Conservation (phyloP, 1,140 invertebrate genomes). For the Psix sp. region DNA sequence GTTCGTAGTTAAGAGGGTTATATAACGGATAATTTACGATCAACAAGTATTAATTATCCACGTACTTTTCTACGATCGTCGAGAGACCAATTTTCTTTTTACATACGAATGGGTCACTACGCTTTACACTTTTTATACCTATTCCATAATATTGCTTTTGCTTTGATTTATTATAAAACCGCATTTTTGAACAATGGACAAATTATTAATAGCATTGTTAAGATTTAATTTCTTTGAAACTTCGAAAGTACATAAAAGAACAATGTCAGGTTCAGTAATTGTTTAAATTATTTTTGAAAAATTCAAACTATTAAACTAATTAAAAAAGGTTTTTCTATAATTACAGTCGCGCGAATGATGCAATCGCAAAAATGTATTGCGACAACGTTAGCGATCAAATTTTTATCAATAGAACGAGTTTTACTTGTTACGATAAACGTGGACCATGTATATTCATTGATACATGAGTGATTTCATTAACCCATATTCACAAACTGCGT, state of each 20-base stretch:
- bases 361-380: slow-evolving; percentile 29
- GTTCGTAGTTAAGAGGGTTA: slow-evolving; percentile 50
- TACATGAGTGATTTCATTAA: slow-evolving; percentile 36
- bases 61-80: slow-evolving; percentile 42
- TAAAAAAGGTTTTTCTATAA: too few relatives aligned
- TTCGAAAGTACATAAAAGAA: too few relatives aligned
- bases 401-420: slow-evolving; percentile 41
- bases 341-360: slow-evolving; percentile 15
- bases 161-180: too few relatives aligned
- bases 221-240: too few relatives aligned
- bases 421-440: slow-evolving; percentile 33
- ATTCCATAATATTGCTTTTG: too few relatives aligned
- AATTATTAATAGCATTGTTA: too few relatives aligned
- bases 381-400: slow-evolving; percentile 32
- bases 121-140: slow-evolving; percentile 32
- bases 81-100: slow-evolving; percentile 42
- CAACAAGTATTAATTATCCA: slow-evolving; percentile 57
- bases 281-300: too few relatives aligned
- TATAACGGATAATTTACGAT: slow-evolving; percentile 60
- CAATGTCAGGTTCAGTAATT: too few relatives aligned
- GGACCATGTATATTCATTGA: slow-evolving; percentile 42
- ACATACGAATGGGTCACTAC: slow-evolving; percentile 25
- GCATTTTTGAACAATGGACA: too few relatives aligned
- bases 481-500: slow-evolving; percentile 20
- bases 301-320: too few relatives aligned